Evolutionary conservation across 2,113 vertebrate species (phyloP).

Genomic region (Oreotrochilus melanogaster): DNA sequence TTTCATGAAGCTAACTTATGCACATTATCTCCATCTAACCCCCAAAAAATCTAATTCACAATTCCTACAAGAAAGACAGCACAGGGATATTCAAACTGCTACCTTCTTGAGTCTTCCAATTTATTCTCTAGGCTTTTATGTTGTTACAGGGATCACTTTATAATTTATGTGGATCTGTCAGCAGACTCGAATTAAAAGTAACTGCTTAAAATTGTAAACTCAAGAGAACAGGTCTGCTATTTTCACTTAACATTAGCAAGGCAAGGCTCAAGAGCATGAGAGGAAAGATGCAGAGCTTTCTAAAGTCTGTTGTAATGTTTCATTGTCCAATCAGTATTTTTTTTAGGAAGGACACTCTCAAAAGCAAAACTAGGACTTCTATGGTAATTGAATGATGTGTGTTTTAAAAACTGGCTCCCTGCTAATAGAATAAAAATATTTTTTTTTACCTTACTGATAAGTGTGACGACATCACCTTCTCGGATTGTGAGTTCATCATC

Average conservation of each 20-base stretch:
- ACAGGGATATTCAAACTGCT: background rate
- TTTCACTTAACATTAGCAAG: background rate
- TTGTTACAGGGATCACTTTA: background rate
- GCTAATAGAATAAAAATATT: background rate
- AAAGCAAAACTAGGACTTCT: background rate
- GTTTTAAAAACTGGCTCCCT: background rate
- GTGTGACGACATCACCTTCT: conserved; percentile 94
- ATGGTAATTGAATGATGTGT: background rate
- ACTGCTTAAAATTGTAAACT: background rate
- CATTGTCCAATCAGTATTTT: background rate
- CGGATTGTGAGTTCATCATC: conserved; percentile 96
- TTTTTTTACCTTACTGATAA: conserved; percentile 90
- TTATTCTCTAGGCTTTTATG: background rate
- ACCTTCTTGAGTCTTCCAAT: background rate
- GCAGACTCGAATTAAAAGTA: background rate
- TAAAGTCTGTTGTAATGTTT: background rate
- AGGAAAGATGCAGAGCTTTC: background rate
- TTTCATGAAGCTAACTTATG: background rate
- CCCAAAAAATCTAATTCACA: background rate
- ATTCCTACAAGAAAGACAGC: background rate
- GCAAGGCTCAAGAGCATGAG: background rate
- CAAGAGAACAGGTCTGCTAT: background rate
- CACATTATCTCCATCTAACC: background rate
- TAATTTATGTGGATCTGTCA: background rate
- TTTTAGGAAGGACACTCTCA: background rate